A percentile compares a stretch with the other conserved stretches of the same genome.
phyloP scores from a whole-genome alignment of 2,113 vertebrate genomes.

The Clarias batrachus region DNA sequence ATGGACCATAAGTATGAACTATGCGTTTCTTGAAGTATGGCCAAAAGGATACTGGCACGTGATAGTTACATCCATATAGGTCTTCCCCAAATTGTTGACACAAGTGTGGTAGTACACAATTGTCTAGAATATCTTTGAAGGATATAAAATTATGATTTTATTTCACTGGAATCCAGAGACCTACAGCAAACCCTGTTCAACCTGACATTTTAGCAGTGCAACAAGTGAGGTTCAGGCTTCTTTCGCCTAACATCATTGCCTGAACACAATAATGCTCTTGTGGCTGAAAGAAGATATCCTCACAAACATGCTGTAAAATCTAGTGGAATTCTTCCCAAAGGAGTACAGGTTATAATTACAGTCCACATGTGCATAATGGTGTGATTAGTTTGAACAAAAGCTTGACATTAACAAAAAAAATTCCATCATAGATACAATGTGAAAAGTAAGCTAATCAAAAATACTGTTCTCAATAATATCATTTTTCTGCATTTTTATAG shows the following conservation, averaged over 20 bases:
- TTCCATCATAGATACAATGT: no score
- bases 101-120: neutral
- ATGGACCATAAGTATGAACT: neutral
- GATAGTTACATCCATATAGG: neutral
- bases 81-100: neutral
- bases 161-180: neutral
- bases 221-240: neutral
- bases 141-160: neutral
- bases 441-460: no score
- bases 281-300: neutral
- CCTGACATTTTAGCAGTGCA: neutral
- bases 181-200: neutral
- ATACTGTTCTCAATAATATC: neutral
- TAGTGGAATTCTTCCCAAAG: neutral
- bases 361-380: neutral
- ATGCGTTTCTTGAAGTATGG: neutral
- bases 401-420: no score
- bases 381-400: neutral
- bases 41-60: neutral
- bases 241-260: neutral
- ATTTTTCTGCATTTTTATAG: neutral
- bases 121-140: neutral
- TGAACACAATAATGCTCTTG: neutral
- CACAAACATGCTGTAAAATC: neutral
- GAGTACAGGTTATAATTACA: neutral